Percentiles rank a stretch among this genome's conserved stretches.
Conservation (phyloP, 2,113 vertebrate species). For the Oreocharis arfaki region DNA sequence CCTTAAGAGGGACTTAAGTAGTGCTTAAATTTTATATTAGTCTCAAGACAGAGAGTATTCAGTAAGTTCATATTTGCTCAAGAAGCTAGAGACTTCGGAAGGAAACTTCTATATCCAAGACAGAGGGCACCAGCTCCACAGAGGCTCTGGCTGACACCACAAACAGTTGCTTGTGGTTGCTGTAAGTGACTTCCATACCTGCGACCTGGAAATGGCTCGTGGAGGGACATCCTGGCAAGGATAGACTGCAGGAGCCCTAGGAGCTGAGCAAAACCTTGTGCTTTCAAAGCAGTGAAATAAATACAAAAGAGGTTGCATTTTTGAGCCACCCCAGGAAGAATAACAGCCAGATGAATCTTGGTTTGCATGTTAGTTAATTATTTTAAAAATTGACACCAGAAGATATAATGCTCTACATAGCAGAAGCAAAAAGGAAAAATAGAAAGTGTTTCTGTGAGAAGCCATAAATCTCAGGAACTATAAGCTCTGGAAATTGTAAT, state of each 20-base stretch:
- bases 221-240: background rate
- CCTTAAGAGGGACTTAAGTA: background rate
- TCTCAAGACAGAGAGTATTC: background rate
- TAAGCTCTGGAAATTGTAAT: background rate
- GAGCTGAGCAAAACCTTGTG: background rate
- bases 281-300: background rate
- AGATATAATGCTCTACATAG: background rate
- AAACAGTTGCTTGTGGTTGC: background rate
- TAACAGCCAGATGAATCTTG: background rate
- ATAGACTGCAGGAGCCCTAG: background rate
- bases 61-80: background rate
- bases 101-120: background rate
- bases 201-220: rapidly evolving
- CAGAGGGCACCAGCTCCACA: background rate
- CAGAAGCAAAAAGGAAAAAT: background rate
- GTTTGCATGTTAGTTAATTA: background rate
- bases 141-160: background rate
- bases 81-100: background rate
- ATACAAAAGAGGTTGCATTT: background rate
- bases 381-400: background rate
- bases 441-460: background rate
- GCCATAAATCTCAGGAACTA: background rate
- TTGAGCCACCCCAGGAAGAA: background rate
- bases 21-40: background rate
- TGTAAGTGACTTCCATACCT: background rate